Conservation (phyloP, 2,113 vertebrate species). For the Psophia crepitans region DNA sequence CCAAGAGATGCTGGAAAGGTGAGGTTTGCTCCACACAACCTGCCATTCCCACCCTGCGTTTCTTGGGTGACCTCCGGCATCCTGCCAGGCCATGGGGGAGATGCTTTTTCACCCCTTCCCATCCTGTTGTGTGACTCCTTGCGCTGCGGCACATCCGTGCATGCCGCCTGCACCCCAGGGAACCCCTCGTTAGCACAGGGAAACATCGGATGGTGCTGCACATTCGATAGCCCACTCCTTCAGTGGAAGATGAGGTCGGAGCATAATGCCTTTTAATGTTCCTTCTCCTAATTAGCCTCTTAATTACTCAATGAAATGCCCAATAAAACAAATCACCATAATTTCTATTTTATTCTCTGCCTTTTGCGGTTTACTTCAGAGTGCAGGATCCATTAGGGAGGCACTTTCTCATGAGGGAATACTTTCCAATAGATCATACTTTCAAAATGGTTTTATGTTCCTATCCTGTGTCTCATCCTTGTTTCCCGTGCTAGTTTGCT, state of each 20-base stretch:
- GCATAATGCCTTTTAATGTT: neutral
- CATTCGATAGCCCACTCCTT: neutral
- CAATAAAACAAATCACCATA: slow-evolving; percentile 65
- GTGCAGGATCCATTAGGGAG: slow-evolving; percentile 6
- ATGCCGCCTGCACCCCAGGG: neutral
- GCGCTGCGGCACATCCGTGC: accelerated
- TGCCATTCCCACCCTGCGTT: neutral
- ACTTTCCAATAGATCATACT: slow-evolving; percentile 8
- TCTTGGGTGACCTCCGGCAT: neutral
- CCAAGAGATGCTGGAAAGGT: neutral
- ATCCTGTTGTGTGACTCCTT: neutral
- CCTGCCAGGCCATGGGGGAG: accelerated
- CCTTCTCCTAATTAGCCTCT: slow-evolving; percentile 48
- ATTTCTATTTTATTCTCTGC: slow-evolving; percentile 4
- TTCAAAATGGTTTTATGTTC: neutral
- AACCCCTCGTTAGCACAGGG: accelerated
- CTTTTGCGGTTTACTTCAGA: slow-evolving; percentile 17
- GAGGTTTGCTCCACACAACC: neutral
- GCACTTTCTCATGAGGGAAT: neutral
- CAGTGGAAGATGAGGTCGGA: neutral
- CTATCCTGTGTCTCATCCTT: neutral
- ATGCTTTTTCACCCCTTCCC: neutral
- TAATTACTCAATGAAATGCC: slow-evolving; percentile 65
- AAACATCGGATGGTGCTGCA: neutral
- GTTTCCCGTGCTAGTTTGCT: slow-evolving; percentile 10